Evolutionary conservation across 2,113 vertebrate genomes (phyloP).

Genomic region (Embiotoca jacksoni): DNA sequence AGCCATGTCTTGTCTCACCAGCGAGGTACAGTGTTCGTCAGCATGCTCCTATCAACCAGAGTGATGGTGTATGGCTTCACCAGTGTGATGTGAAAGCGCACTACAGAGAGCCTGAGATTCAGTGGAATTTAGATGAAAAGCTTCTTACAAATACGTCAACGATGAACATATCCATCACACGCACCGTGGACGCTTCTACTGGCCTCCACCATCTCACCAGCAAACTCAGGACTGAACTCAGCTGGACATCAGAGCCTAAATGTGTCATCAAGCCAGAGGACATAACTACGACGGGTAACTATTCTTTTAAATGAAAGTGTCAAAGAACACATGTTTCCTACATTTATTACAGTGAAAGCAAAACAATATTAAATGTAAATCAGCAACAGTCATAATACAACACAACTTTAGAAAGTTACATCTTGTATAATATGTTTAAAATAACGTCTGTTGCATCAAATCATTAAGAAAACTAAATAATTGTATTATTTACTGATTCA

Average conservation of each 20-base stretch:
- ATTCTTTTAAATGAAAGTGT: not conserved
- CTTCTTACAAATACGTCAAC: not conserved
- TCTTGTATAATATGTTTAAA: no score
- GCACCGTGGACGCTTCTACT: accelerated
- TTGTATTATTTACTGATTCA: no score
- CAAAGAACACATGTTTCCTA: not conserved
- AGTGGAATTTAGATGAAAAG: slow-evolving; percentile 24
- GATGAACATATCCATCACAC: not conserved
- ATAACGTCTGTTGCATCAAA: no score
- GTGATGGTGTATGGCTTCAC: not conserved
- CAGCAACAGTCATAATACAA: no score
- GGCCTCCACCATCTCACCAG: not conserved
- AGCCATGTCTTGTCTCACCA: slow-evolving; percentile 2
- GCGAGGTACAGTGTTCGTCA: no score
- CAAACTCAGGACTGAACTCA: not conserved
- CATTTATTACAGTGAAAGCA: not conserved
- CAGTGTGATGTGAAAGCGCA: not conserved
- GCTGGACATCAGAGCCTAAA: not conserved
- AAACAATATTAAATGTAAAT: no score
- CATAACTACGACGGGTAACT: not conserved
- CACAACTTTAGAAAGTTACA: no score
- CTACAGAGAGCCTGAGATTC: not conserved
- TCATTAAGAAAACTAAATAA: no score
- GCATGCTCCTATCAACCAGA: no score
- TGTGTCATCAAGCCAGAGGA: not conserved